A percentile compares a stretch with the other conserved stretches of the same genome.
These are phyloP conservation scores for Clamator glandarius DNA, from an alignment of 2,797 vertebrate species.

Conservation along the genomic window DNA sequence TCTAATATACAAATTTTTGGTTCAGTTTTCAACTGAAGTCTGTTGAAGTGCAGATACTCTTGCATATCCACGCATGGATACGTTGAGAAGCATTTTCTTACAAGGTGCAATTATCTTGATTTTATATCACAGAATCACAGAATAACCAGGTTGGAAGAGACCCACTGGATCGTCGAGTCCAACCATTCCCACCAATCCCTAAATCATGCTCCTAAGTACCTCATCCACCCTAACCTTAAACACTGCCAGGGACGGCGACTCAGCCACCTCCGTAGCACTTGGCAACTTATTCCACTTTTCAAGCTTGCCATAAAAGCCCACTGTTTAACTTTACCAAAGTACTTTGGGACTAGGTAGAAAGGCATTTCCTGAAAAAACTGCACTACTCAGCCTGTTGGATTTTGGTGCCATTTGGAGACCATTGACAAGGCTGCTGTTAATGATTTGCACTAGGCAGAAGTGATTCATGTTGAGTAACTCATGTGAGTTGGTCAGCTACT, in stretches of 20 bases:
- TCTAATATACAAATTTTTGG: neutral
- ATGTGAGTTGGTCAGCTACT: neutral
- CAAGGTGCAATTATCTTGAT: neutral
- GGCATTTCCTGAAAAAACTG: neutral
- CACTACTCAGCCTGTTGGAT: neutral
- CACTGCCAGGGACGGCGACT: no score
- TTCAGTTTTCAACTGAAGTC: neutral
- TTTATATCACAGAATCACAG: no score
- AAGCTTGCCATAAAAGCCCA: neutral
- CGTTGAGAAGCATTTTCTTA: neutral
- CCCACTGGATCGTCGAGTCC: no score
- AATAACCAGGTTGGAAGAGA: no score
- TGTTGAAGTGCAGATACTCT: neutral
- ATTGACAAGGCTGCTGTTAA: neutral
- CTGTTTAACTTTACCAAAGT: neutral
- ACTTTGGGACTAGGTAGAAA: neutral
- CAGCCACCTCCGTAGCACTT: no score
- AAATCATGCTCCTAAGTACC: no score
- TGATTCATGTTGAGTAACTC: neutral
- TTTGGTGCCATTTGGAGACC: neutral
- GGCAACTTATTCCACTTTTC: neutral
- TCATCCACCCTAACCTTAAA: no score
- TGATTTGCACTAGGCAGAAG: neutral
- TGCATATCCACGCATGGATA: neutral
- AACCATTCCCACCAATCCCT: no score